Percentiles rank a stretch among this genome's conserved stretches.
phyloP scores from a whole-genome alignment of 1,140 invertebrate species.

The Micrasema longulum region DNA sequence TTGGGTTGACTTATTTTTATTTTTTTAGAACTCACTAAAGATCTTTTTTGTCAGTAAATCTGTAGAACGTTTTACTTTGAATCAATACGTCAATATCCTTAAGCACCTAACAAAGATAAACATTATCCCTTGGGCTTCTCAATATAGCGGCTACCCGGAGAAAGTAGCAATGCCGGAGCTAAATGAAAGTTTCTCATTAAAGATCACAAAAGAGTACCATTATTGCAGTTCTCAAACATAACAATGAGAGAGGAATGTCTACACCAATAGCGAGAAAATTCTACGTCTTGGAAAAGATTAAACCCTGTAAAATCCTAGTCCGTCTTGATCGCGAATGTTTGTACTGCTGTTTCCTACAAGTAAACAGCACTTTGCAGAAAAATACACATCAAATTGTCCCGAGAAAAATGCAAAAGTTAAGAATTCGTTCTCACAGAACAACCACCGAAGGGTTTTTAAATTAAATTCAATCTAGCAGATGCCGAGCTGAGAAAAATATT shows the following conservation, averaged over 20 bases:
- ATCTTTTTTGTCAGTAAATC: too few species aligned
- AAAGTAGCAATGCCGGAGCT: not conserved
- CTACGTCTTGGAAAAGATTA: slow-evolving; percentile 28
- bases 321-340: slow-evolving; percentile 22
- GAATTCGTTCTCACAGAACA: not conserved
- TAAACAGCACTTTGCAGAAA: slow-evolving; percentile 10
- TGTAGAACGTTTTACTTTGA: not conserved
- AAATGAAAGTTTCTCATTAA: slow-evolving; percentile 49
- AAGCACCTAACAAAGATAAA: too few species aligned
- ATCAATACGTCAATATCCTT: too few species aligned
- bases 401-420: not conserved
- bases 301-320: slow-evolving; percentile 12
- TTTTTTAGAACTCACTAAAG: too few species aligned
- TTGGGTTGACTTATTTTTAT: too few species aligned
- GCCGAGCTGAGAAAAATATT: not conserved
- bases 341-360: not conserved
- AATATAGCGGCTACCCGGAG: not conserved
- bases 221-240: slow-evolving; percentile 39
- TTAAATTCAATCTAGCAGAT: not conserved
- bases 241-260: slow-evolving; percentile 35
- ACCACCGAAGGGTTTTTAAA: not conserved
- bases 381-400: slow-evolving; percentile 12
- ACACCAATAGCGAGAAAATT: slow-evolving; percentile 18
- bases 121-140: too few species aligned
- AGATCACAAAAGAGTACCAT: slow-evolving; percentile 42